Evolutionary conservation across 2,113 vertebrate genomes (phyloP).

Genomic region (Stomatorhinus ivindoensis): DNA sequence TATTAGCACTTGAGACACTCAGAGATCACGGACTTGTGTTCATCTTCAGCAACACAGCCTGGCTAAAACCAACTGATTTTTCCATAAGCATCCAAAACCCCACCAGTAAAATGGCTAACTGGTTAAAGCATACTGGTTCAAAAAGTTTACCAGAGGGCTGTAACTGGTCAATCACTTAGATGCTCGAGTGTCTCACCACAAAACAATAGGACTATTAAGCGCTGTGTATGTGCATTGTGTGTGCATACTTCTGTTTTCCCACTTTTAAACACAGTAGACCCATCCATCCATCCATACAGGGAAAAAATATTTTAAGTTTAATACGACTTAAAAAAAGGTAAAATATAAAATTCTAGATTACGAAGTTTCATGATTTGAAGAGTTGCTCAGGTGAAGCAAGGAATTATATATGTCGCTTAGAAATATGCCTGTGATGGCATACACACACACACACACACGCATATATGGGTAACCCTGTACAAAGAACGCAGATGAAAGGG

Average conservation of each 20-base stretch:
- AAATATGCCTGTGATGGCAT: background rate
- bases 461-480: background rate
- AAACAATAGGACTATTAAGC: background rate
- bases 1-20: slow-evolving; percentile 29
- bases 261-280: background rate
- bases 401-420: background rate
- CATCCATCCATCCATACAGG: background rate
- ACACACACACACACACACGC: background rate
- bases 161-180: background rate
- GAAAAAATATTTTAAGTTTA: background rate
- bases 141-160: background rate
- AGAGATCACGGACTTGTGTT: slow-evolving; percentile 11
- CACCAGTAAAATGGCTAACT: background rate
- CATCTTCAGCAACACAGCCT: background rate
- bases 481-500: background rate
- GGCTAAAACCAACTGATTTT: background rate
- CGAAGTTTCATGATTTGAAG: background rate
- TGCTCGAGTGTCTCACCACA: background rate
- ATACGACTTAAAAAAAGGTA: background rate
- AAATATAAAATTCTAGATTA: background rate
- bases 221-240: background rate
- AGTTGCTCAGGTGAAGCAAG: background rate
- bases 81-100: background rate
- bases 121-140: background rate
- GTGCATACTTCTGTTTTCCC: background rate